Percentiles rank a stretch among this genome's conserved stretches.
These are phyloP conservation scores for Trachelus iudaicus DNA, from an alignment of 2,888 invertebrate genomes.

Conservation along the genomic window DNA sequence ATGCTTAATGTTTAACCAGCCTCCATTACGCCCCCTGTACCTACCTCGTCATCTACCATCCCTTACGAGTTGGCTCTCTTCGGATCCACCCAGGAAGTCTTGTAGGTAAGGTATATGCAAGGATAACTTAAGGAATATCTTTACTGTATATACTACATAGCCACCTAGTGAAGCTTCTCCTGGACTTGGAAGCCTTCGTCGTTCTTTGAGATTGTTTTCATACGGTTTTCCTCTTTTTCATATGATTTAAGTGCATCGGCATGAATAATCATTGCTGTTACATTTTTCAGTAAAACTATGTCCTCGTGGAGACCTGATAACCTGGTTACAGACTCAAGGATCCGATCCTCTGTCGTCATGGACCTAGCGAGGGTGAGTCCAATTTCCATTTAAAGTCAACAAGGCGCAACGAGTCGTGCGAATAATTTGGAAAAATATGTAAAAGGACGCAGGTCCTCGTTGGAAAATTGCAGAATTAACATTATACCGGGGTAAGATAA, in stretches of 20 bases:
- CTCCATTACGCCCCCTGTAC: slow-evolving; percentile 56
- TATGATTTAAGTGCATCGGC: neutral
- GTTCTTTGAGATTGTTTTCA: neutral
- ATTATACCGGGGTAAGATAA: neutral
- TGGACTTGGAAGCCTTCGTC: neutral
- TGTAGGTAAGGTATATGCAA: slow-evolving; percentile 30
- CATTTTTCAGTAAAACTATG: neutral
- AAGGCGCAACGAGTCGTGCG: slow-evolving; percentile 7
- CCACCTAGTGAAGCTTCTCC: neutral
- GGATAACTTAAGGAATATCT: slow-evolving; percentile 44
- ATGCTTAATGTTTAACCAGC: slow-evolving; percentile 64
- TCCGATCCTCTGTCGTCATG: neutral
- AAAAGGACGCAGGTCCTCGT: neutral
- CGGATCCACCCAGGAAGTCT: slow-evolving; percentile 39
- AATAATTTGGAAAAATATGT: neutral
- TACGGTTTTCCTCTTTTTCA: neutral
- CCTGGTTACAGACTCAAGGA: neutral
- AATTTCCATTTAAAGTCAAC: slow-evolving; percentile 30
- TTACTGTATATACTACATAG: neutral
- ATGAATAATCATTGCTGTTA: neutral
- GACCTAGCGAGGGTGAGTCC: slow-evolving; percentile 17
- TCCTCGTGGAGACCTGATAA: neutral
- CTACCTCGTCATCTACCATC: slow-evolving; percentile 21
- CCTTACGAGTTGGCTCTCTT: slow-evolving; percentile 22
- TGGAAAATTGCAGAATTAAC: neutral